These are phyloP conservation scores for Emydoidea blandingii DNA, from an alignment of 2,797 vertebrate genomes.

Conservation along the genomic window DNA sequence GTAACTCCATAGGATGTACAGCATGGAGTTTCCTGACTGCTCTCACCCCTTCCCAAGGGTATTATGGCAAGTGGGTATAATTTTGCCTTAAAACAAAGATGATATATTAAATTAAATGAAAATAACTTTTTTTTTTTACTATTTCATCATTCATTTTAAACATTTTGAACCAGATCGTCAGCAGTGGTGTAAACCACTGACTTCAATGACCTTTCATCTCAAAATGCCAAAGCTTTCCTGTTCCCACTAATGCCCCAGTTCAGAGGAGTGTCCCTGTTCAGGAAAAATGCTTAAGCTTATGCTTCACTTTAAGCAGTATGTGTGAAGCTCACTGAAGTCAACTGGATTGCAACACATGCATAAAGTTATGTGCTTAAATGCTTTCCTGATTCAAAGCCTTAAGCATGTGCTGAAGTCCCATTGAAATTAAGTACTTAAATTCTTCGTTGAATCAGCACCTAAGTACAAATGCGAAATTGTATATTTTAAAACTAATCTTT, in stretches of 20 bases:
- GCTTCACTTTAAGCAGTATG: not conserved
- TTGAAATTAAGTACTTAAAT: not conserved
- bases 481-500: conserved; percentile 9
- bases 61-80: not conserved
- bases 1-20: not conserved
- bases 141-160: not conserved
- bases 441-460: not conserved
- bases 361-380: not conserved
- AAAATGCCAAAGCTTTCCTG: not conserved
- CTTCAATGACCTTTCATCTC: not conserved
- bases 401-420: not conserved
- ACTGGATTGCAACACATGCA: not conserved
- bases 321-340: not conserved
- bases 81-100: not conserved
- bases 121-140: not conserved
- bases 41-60: not conserved
- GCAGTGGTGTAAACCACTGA: not conserved
- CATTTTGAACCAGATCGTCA: not conserved
- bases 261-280: not conserved
- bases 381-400: not conserved
- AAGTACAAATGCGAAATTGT: not conserved
- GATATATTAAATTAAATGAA: not conserved
- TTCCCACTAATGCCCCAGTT: not conserved
- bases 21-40: not conserved
- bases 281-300: not conserved